phyloP scores from a whole-genome alignment of 1,140 invertebrate genomes.

The Thrips palmi region DNA sequence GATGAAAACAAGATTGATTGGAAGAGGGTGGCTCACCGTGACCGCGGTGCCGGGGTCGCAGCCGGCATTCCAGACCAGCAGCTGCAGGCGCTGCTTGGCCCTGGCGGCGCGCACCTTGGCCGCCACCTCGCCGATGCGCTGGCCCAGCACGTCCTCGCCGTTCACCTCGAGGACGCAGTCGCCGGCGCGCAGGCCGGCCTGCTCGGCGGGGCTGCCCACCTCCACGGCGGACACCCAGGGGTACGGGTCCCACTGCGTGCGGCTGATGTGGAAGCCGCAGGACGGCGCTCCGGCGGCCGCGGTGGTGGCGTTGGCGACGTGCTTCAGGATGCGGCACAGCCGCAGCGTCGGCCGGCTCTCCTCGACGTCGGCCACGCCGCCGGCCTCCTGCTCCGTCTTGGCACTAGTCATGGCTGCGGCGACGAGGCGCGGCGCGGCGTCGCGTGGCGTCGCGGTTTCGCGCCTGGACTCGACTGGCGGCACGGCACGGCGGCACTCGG shows the following conservation, averaged over 20 bases:
- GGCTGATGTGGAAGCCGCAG: slow-evolving; percentile 41
- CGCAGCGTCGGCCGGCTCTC: slow-evolving; percentile 14
- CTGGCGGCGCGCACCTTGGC: slow-evolving; percentile 28
- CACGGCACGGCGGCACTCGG: no score
- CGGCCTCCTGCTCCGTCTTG: no score
- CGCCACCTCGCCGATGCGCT: slow-evolving; percentile 34
- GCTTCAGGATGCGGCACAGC: slow-evolving; percentile 17
- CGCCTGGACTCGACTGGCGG: no score
- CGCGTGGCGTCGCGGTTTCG: no score
- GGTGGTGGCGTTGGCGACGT: no score
- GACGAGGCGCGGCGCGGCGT: no score
- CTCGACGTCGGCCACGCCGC: no score
- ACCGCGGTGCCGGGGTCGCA: slow-evolving; percentile 25
- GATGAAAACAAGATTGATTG: no score
- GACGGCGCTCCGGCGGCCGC: slow-evolving; percentile 14
- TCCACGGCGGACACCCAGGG: slow-evolving; percentile 38
- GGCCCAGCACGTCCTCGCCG: slow-evolving; percentile 35
- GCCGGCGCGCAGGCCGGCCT: slow-evolving; percentile 28
- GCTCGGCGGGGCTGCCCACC: slow-evolving; percentile 24
- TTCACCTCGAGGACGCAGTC: slow-evolving; percentile 46
- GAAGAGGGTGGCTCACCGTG: slow-evolving; percentile 11
- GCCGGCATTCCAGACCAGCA: slow-evolving; percentile 27
- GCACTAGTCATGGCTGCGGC: no score
- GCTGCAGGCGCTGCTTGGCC: slow-evolving; percentile 25
- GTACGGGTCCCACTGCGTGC: slow-evolving; percentile 51